A percentile compares a stretch with the other conserved stretches of the same genome.
These are phyloP conservation scores for Melangyna quadrimaculata DNA, from an alignment of 2,888 invertebrate species.

Conservation along the genomic window DNA sequence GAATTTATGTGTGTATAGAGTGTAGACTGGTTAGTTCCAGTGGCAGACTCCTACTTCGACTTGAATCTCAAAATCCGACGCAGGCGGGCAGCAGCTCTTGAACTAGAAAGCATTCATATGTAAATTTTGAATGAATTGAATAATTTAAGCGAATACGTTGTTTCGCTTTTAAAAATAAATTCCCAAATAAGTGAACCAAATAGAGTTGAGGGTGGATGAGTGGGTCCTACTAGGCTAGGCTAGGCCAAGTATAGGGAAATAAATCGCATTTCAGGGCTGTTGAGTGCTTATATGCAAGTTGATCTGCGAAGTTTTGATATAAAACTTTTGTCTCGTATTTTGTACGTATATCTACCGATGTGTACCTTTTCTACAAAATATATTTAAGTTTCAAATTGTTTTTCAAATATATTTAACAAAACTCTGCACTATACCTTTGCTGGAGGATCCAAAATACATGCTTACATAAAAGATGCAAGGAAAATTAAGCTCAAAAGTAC, in stretches of 20 bases:
- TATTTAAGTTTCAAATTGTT: slow-evolving; percentile 51
- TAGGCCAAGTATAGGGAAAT: not conserved
- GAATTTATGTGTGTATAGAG: slow-evolving; percentile 54
- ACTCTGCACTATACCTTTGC: not conserved
- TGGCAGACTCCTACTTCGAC: slow-evolving; percentile 2
- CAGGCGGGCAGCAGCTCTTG: slow-evolving; percentile 10
- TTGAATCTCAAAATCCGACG: not conserved
- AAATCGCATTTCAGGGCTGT: slow-evolving; percentile 44
- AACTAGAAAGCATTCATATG: slow-evolving; percentile 67
- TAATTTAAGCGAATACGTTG: slow-evolving; percentile 60
- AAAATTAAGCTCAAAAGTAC: slow-evolving; percentile 19
- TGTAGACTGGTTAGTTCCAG: slow-evolving; percentile 4
- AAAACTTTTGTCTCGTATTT: slow-evolving; percentile 64
- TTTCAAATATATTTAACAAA: slow-evolving; percentile 31
- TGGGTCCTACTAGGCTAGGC: not conserved
- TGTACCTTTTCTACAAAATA: not conserved
- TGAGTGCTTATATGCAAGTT: slow-evolving; percentile 54
- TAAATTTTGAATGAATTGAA: slow-evolving; percentile 69
- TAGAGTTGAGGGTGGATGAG: not conserved
- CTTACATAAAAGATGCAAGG: not conserved
- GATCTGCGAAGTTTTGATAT: slow-evolving; percentile 57
- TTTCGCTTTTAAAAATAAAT: slow-evolving; percentile 52
- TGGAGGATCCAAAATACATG: not conserved
- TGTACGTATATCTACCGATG: slow-evolving; percentile 23
- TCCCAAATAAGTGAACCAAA: slow-evolving; percentile 28